Base-by-base conservation (phyloP, 2,113 vertebrate genomes). In the Cyanoramphus novaezelandiae region DNA sequence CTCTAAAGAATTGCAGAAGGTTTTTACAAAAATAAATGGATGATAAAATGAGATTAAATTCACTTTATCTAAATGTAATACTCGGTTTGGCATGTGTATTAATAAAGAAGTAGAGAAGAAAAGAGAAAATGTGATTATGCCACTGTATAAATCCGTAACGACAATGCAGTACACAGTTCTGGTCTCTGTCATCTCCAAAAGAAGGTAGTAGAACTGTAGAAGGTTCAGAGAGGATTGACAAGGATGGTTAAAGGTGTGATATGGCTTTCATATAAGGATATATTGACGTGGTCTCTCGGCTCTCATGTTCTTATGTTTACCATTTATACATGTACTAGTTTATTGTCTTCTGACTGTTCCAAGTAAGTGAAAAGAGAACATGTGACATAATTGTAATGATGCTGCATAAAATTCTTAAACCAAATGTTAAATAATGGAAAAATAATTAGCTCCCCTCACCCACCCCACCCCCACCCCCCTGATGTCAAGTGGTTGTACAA, bases 361-460 rank as follows among this genome's bases (percentile, higher is more conserved):
- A 93, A 92, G 64, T 95, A 75, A 81, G 80, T 57, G 39, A 88
- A 93, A 83, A 49, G 82, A 75, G 72, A 93, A 18, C 29, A 17
- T 60, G 28, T 11, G 44, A 46, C 14, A 52, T 44, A 59, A 78
- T 49, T 84, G 47, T 91, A 43, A 57, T 47, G 69, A 28, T 71
- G 55, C n/a, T 86, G 72, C 72, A 43, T 80, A 52, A 90, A 92
- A 92, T 93, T 37, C 23, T 95, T 90, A 83, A 95, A 81, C 55
- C 71, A 84, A 90, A 92, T 92, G 80, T 92, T 93, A 68, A 76
- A 71, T 94, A 75, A 82, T 88, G 86, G 93, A 81, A 96, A 92
- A 94, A 92, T 76, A 85, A 94, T 91, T 82, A 95, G 80, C 33
- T 57, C 4, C 2, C 8, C 29, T 11, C 46, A 44, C 15, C 15